A percentile compares a stretch with the other conserved stretches of the same genome.
Conservation (phyloP, 2,113 vertebrate species). For the Xenus cinereus region DNA sequence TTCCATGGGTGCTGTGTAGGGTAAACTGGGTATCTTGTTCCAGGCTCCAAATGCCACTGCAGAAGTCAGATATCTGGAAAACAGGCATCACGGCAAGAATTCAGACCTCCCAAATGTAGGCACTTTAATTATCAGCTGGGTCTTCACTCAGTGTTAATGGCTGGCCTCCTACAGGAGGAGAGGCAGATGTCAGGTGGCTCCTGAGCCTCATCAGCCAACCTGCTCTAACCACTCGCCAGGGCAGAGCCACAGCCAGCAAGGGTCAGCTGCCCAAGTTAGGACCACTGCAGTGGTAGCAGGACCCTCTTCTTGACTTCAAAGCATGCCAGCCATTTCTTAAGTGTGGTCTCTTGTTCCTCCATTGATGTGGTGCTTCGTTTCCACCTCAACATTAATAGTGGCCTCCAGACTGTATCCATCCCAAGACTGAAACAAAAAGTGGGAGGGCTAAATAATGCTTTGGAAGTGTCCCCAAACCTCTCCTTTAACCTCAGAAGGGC, state of each 20-base stretch:
- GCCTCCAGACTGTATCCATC: background rate
- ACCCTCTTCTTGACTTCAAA: background rate
- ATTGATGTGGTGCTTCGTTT: background rate
- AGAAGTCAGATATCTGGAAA: background rate
- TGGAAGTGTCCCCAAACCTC: background rate
- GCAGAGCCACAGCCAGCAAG: background rate
- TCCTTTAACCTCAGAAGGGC: background rate
- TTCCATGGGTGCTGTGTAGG: background rate
- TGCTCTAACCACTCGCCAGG: fast-evolving
- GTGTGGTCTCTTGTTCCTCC: background rate
- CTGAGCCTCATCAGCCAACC: fast-evolving
- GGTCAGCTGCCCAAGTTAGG: background rate
- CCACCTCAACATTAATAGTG: background rate
- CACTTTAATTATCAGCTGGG: background rate
- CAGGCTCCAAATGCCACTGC: background rate
- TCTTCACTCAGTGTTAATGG: background rate
- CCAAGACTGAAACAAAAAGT: background rate
- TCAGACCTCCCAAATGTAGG: background rate
- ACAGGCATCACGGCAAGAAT: background rate
- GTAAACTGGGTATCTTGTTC: background rate
- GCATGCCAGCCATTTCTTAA: background rate
- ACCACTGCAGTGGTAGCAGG: background rate
- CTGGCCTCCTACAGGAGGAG: background rate
- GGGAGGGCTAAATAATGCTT: background rate
- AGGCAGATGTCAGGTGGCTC: background rate